Evolutionary conservation across 2,797 vertebrate genomes (phyloP).

Genomic region (Molothrus ater): DNA sequence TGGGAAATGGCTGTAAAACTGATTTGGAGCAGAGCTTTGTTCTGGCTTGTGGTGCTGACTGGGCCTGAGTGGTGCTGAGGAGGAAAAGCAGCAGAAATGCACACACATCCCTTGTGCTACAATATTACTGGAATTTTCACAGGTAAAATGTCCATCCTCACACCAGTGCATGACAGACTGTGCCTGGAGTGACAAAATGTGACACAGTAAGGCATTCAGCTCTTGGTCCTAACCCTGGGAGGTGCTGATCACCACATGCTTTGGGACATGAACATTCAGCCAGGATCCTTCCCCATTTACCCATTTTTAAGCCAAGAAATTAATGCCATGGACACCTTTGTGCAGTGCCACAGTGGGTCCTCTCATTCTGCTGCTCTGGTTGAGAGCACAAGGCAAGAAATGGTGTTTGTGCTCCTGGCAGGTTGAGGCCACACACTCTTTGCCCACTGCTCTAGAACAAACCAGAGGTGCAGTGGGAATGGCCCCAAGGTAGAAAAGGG

Average conservation of each 20-base stretch:
- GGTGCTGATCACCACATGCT: background rate
- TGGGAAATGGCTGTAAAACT: background rate
- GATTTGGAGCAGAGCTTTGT: background rate
- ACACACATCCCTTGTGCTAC: background rate
- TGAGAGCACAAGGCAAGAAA: background rate
- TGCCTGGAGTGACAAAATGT: background rate
- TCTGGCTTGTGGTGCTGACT: background rate
- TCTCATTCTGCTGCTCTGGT: background rate
- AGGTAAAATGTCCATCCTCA: background rate
- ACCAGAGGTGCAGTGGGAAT: background rate
- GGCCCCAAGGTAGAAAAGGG: background rate
- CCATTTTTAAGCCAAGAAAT: background rate
- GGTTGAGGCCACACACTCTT: background rate
- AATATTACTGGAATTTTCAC: background rate
- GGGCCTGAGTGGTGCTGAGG: background rate
- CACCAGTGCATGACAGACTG: background rate
- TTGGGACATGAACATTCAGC: background rate
- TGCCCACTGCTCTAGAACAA: background rate
- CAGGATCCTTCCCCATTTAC: background rate
- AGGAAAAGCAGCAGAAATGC: background rate
- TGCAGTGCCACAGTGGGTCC: background rate
- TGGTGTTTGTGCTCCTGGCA: background rate
- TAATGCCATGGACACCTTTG: background rate
- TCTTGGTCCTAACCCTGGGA: background rate
- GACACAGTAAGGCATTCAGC: accelerated